Evolutionary conservation across 2,113 vertebrate genomes (phyloP).

Genomic region (Setophaga coronata): DNA sequence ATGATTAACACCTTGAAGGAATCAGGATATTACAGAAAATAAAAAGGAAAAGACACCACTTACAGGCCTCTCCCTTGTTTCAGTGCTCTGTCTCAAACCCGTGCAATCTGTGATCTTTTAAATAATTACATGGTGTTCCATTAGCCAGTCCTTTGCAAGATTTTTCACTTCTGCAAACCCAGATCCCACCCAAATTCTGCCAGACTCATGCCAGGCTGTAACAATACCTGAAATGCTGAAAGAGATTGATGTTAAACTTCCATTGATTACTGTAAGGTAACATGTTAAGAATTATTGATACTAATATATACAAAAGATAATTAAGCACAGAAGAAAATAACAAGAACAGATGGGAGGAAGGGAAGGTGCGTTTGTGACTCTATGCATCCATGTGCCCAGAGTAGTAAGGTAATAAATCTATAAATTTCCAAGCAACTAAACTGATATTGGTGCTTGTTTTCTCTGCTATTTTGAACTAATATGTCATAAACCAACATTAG

Average conservation of each 20-base stretch:
- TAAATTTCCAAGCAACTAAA: conserved; percentile 13
- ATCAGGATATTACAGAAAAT: conserved; percentile 14
- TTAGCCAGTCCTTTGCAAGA: conserved; percentile 25
- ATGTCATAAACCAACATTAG: neutral
- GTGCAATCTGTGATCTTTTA: conserved; percentile 48
- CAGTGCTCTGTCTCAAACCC: neutral
- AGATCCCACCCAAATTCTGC: conserved; percentile 14
- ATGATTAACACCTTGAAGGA: conserved; percentile 15
- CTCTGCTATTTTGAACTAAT: neutral
- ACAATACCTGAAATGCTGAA: conserved; percentile 1
- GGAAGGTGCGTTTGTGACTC: neutral
- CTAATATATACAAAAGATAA: neutral
- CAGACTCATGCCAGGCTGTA: conserved; percentile 10
- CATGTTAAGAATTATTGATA: conserved; percentile 51
- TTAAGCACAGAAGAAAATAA: neutral
- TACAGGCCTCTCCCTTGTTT: neutral
- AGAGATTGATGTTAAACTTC: conserved; percentile 53
- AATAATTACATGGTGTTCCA: conserved; percentile 27
- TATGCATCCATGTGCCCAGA: neutral
- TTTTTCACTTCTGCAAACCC: neutral
- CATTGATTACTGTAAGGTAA: conserved; percentile 47
- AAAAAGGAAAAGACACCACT: conserved; percentile 18
- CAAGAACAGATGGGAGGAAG: neutral
- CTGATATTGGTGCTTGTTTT: neutral
- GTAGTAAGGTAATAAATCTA: neutral